phyloP scores from a whole-genome alignment of 2,113 vertebrate species.

The Rostratula benghalensis region DNA sequence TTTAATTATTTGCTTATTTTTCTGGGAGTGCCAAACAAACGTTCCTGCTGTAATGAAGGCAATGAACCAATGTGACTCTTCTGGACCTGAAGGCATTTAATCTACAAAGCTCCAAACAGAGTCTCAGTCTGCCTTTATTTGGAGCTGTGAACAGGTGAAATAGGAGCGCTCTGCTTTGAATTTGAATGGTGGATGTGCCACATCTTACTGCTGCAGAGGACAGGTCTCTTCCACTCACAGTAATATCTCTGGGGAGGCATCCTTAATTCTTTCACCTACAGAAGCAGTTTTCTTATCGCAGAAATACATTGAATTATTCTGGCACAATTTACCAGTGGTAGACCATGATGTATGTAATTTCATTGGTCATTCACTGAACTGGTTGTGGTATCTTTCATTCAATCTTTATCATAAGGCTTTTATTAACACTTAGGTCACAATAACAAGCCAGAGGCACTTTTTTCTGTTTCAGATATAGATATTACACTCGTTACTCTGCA shows the following conservation, averaged over 20 bases:
- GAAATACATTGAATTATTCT: not conserved
- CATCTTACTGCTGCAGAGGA: not conserved
- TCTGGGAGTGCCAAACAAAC: not conserved
- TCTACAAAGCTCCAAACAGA: not conserved
- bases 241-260: not conserved
- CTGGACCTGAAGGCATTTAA: not conserved
- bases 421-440: not conserved
- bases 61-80: not conserved
- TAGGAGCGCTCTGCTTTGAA: not conserved
- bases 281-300: not conserved
- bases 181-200: not conserved
- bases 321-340: not conserved
- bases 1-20: conserved; percentile 25
- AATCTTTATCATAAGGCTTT: not conserved
- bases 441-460: not conserved
- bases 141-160: not conserved
- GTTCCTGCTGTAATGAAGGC: not conserved
- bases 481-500: not conserved
- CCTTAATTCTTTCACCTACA: not conserved
- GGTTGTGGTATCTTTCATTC: not conserved
- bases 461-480: not conserved
- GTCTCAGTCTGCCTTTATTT: not conserved
- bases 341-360: not conserved
- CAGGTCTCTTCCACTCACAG: not conserved
- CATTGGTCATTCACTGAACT: not conserved